These are phyloP conservation scores for Xiphorhynchus erythropygius DNA, from an alignment of 2,797 vertebrate species.

Conservation along the genomic window DNA sequence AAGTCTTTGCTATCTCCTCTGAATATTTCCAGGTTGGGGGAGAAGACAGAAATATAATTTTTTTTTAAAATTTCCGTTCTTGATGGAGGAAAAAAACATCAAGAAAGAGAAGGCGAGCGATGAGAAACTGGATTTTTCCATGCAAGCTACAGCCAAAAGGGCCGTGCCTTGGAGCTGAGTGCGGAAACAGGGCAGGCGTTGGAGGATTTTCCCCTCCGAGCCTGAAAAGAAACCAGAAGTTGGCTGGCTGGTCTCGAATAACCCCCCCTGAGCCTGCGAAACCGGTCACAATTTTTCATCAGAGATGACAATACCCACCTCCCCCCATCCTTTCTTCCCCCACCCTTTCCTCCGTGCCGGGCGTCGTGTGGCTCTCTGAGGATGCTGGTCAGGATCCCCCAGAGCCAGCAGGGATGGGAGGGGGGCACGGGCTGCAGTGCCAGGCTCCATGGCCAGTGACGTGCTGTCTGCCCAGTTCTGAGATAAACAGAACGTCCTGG, in stretches of 20 bases:
- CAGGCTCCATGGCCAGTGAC: background rate
- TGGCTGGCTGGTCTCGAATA: background rate
- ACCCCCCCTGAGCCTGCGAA: background rate
- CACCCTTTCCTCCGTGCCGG: slow-evolving; percentile 2
- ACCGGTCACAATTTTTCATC: background rate
- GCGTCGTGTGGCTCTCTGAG: background rate
- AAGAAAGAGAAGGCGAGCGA: background rate
- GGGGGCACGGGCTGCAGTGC: background rate
- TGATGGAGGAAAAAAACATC: fast-evolving
- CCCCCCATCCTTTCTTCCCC: background rate
- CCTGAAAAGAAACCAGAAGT: slow-evolving; percentile 14
- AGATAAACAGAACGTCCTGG: slow-evolving; percentile 19
- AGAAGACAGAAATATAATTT: background rate
- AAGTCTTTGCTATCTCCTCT: background rate
- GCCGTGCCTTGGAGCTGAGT: slow-evolving; percentile 4
- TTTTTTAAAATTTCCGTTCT: background rate
- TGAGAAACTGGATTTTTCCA: slow-evolving; percentile 36
- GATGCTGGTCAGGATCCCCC: background rate
- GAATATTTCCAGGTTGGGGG: background rate
- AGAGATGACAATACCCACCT: background rate
- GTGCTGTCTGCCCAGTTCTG: slow-evolving; percentile 41
- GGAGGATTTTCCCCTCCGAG: slow-evolving; percentile 31
- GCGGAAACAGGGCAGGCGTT: slow-evolving; percentile 22
- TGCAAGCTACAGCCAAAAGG: background rate
- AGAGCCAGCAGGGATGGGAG: fast-evolving